Conservation (phyloP, 2,797 vertebrate genomes). For the Chelmon rostratus region DNA sequence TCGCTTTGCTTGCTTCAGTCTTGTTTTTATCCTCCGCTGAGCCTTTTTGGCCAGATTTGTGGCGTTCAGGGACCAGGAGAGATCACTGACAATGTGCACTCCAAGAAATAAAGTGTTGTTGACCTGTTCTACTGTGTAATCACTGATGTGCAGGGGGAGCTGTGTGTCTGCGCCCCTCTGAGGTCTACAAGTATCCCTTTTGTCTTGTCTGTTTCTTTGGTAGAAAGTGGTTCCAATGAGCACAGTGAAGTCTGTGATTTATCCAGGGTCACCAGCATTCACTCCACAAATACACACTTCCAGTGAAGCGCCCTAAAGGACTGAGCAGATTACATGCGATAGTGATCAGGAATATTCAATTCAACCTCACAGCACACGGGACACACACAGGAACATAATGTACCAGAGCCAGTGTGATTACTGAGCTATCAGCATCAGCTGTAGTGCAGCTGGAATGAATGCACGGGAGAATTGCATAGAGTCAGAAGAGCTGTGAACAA, state of each 20-base stretch:
- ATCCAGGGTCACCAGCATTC: neutral
- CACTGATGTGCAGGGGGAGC: neutral
- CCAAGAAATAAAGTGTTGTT: neutral
- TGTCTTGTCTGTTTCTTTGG: neutral
- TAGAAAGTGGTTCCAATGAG: neutral
- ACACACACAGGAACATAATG: conserved; percentile 33
- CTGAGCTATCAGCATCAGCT: conserved; percentile 44
- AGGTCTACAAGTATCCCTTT: neutral
- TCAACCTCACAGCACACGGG: conserved; percentile 12
- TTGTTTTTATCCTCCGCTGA: neutral
- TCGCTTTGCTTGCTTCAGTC: neutral
- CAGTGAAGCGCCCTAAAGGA: neutral
- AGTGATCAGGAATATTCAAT: conserved; percentile 3
- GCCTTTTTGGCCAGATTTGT: neutral
- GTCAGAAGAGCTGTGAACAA: conserved; percentile 26
- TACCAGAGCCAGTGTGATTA: conserved; percentile 16
- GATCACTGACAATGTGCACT: neutral
- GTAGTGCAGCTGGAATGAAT: conserved; percentile 44
- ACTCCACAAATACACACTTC: too few relatives aligned
- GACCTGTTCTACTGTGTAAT: neutral
- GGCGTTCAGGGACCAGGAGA: neutral
- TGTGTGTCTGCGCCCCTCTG: neutral
- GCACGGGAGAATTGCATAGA: conserved; percentile 21
- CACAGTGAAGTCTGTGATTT: neutral
- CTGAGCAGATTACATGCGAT: neutral